Conservation (phyloP, 2,113 vertebrate genomes). For the Caretta caretta region DNA sequence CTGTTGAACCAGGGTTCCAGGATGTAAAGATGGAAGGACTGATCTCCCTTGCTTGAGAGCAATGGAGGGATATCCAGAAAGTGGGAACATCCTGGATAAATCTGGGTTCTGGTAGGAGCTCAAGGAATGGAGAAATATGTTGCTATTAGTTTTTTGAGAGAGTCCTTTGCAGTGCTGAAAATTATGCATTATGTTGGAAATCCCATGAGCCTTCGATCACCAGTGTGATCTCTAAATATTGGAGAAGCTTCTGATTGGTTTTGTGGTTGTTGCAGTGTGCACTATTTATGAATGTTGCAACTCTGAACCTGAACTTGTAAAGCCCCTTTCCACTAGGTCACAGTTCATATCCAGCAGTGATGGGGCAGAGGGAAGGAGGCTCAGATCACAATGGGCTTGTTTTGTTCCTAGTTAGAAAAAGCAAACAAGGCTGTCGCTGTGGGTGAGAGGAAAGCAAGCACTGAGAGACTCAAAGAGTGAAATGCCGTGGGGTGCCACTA, state of each 20-base stretch:
- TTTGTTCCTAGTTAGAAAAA: rapidly evolving
- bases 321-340: neutral
- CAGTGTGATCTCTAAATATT: no score
- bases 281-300: neutral
- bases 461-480: neutral
- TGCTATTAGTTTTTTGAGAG: neutral
- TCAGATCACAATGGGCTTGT: neutral
- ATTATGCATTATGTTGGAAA: rapidly evolving
- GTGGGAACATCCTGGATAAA: neutral
- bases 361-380: neutral
- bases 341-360: neutral
- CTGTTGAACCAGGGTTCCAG: neutral
- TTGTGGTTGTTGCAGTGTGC: neutral
- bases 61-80: neutral
- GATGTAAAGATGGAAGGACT: neutral
- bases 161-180: neutral
- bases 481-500: constrained; percentile 34
- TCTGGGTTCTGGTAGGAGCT: neutral
- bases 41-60: neutral
- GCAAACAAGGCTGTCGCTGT: neutral
- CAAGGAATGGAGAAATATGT: neutral
- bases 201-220: neutral
- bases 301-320: neutral
- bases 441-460: neutral
- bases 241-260: neutral